Evolutionary conservation across 2,797 vertebrate species (phyloP), one percentile per base, ranked within the genome.

Genomic region (Anomalospiza imberbis): DNA sequence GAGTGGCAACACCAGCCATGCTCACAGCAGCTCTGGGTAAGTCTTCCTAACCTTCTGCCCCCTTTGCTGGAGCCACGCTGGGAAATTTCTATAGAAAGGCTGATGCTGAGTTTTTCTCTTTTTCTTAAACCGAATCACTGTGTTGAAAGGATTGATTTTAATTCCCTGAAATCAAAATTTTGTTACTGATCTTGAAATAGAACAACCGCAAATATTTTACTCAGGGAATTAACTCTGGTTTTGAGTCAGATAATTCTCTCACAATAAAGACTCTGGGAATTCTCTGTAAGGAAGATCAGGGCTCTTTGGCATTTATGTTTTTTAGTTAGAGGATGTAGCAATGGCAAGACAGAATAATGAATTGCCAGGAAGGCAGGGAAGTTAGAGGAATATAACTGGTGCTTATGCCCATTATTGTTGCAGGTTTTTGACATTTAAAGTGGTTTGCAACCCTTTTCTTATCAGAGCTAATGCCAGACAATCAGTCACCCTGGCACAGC

Each of bases 361-460:
- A 86, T 96, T 85, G 67, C 38, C 36, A 76, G 85, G 75, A 68
- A 89, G 85, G 62, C 72, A 91, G 9, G 72, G 72, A 82, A 88
- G 47, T 85, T 89, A 72, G 61, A 58, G 61, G 80, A 85, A 29
- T 32, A 18, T 54, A 94, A 68, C 72, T 79, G 60, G 57, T 92
- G 80, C 85, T 85, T 88, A n/a, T 85, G 83, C 61, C 93, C 42
- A 14, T 91, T 91, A 87, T 79, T 89, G 83, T 84, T 89, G 80
- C 78, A 36, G 61, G 5, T 89, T 94, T 95, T 93, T 97, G 93
- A 95, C 93, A 93, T 91, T 91, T 96, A 66, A 93, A 96, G 91
- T 94, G 94, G 84, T 91, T 94, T 94, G 88, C 79, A 94, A 72
- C 71, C 90, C 89, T 88, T 88, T 31, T 79, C 60, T 92, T 95